These are phyloP conservation scores for Hafferia zeledoni DNA, from an alignment of 2,797 vertebrate genomes.

Conservation along the genomic window DNA sequence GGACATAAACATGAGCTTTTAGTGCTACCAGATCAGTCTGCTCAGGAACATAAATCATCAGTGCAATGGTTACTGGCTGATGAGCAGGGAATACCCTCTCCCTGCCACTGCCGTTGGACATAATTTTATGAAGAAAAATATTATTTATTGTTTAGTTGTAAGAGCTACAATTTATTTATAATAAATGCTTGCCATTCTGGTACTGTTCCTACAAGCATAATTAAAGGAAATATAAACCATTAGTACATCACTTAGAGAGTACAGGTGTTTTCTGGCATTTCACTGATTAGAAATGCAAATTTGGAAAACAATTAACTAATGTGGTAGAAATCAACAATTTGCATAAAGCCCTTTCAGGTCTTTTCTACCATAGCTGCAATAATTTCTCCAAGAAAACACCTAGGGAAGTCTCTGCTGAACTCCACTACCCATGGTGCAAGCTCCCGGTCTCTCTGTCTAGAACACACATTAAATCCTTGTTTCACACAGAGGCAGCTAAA, in stretches of 20 bases:
- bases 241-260: background rate
- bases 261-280: slow-evolving; percentile 37
- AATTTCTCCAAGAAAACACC: background rate
- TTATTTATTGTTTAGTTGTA: background rate
- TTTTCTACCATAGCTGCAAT: background rate
- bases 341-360: slow-evolving; percentile 8
- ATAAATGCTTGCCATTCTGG: background rate
- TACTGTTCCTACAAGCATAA: background rate
- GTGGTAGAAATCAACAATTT: slow-evolving; percentile 48
- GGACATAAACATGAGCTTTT: background rate
- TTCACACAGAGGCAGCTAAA: background rate
- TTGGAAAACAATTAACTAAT: slow-evolving; percentile 62
- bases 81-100: background rate
- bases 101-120: background rate
- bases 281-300: slow-evolving; percentile 59
- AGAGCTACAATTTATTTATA: background rate
- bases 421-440: background rate
- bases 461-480: background rate
- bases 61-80: background rate
- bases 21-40: background rate
- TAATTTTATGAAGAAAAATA: background rate
- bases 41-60: background rate
- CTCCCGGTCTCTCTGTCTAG: background rate
- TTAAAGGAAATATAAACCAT: slow-evolving; percentile 35
- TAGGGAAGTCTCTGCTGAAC: background rate